Evolutionary conservation across 2,888 invertebrate species (phyloP), one percentile per base, ranked within the genome.

Genomic region (Lobophora halterata): DNA sequence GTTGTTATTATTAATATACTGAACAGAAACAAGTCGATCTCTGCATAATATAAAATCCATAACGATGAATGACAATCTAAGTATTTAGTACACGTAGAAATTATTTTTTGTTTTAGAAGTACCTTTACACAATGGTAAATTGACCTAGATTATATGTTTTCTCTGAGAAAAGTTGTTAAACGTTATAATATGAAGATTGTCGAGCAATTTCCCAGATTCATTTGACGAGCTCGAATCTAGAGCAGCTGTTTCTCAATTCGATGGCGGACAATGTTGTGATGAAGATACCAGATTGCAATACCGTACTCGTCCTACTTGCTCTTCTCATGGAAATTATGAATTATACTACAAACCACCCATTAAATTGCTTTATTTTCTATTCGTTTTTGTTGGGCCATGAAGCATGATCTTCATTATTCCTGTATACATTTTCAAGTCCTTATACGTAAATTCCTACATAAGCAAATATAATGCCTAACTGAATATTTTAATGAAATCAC

Each of bases 161-260:
- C 71, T 70, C 49, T 65, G 67, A 70, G 71, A 78, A 76, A 43
- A 67, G 65, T 63, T 64, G 36, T 31, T 41, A 60, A 61, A 65
- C 64, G 61, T 57, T 50, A 74, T 72, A 79, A 78, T 77, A 63
- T 71, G 61, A 68, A 72, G 61, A 68, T 66, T 55, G 62, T 65
- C 58, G 75, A 64, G 70, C 58, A 67, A 74, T 80, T 82, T 85
- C 80, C 71, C 79, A 80, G 74, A 74, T 72, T 68, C 61, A 57
- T 70, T 71, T 65, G 64, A 74, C 68, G 65, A 62, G 61, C 55
- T 68, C 55, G 58, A 61, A 83, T 78, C 77, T 80, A 61, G 79
- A 74, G 57, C 77, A 53, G n/a, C n/a, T n/a, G 62, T 70, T 68
- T 71, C 64, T 72, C 74, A 72, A 71, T 74, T 71, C 55, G 50